These are phyloP conservation scores for Amblyopsis rosae DNA, from an alignment of 2,113 vertebrate genomes.

Conservation along the genomic window DNA sequence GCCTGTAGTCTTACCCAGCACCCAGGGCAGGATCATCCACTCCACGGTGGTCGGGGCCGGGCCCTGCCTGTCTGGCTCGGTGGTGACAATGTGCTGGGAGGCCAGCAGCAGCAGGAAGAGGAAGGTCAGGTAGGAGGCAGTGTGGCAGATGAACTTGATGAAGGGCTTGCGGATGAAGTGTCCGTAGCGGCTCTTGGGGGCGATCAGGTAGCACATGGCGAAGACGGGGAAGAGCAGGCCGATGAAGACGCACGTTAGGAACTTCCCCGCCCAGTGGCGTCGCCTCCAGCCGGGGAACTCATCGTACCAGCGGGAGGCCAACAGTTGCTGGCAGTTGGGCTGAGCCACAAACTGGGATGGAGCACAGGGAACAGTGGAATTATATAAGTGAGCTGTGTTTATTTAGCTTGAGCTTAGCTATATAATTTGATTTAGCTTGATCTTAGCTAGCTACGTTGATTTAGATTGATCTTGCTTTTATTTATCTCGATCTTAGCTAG, in stretches of 20 bases:
- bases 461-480: no score
- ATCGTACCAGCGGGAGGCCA: slow-evolving; percentile 96
- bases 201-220: slow-evolving; percentile 91
- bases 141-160: slow-evolving; percentile 99
- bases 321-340: slow-evolving; percentile 97
- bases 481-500: no score
- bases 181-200: slow-evolving; percentile 94
- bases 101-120: slow-evolving; percentile 97
- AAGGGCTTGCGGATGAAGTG: slow-evolving; percentile 99
- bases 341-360: slow-evolving; percentile 91
- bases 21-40: slow-evolving; percentile 99
- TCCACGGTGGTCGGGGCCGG: slow-evolving; percentile 93
- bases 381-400: neutral
- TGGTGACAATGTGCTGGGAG: slow-evolving; percentile 94
- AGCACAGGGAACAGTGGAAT: slow-evolving; percentile 11
- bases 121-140: slow-evolving; percentile 96
- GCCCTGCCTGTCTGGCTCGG: slow-evolving; percentile 86
- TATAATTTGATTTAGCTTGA: no score
- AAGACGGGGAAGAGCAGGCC: slow-evolving; percentile 93
- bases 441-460: no score
- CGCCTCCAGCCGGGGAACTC: slow-evolving; percentile 97
- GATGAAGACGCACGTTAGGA: slow-evolving; percentile 94
- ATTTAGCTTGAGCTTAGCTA: no score
- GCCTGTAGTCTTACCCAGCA: slow-evolving; percentile 82
- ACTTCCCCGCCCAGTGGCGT: slow-evolving; percentile 95